These are phyloP conservation scores for Aphelocoma californica DNA, from an alignment of 2,797 vertebrate genomes.

Conservation along the genomic window DNA sequence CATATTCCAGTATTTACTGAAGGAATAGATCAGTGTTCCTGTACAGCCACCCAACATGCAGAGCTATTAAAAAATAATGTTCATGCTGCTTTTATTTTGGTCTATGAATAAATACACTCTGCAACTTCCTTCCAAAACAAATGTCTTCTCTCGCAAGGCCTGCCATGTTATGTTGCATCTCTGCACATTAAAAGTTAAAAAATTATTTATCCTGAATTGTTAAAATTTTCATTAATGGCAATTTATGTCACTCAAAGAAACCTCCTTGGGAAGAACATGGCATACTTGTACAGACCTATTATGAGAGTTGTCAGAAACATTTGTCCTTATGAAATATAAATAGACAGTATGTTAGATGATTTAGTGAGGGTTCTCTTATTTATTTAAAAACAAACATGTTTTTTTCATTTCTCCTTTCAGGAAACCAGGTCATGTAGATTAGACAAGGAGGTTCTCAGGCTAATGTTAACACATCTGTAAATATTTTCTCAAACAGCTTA, in stretches of 20 bases:
- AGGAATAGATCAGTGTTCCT: slow-evolving; percentile 58
- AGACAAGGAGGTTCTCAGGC: slow-evolving; percentile 25
- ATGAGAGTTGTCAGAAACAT: slow-evolving; percentile 92
- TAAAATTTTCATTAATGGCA: slow-evolving; percentile 92
- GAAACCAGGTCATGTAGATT: slow-evolving; percentile 68
- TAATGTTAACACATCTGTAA: slow-evolving; percentile 34
- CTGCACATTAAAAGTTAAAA: slow-evolving; percentile 89
- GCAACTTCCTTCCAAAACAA: slow-evolving; percentile 66
- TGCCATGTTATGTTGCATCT: slow-evolving; percentile 64
- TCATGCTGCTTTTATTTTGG: slow-evolving; percentile 67
- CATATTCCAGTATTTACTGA: slow-evolving; percentile 58
- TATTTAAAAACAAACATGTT: slow-evolving; percentile 76
- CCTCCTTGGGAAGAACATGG: slow-evolving; percentile 83
- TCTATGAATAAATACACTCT: slow-evolving; percentile 68
- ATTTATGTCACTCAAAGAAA: slow-evolving; percentile 87
- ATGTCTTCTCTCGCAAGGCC: slow-evolving; percentile 73
- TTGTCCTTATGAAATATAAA: slow-evolving; percentile 95
- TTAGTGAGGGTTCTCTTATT: slow-evolving; percentile 84
- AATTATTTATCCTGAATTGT: slow-evolving; percentile 90
- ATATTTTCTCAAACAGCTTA: background rate
- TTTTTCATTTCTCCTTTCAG: slow-evolving; percentile 71
- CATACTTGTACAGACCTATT: slow-evolving; percentile 88
- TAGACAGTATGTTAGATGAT: slow-evolving; percentile 81
- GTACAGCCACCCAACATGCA: slow-evolving; percentile 26
- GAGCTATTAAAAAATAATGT: slow-evolving; percentile 71